Base-by-base conservation (phyloP, 2,888 invertebrate species). In the Perithous albicinctus region DNA sequence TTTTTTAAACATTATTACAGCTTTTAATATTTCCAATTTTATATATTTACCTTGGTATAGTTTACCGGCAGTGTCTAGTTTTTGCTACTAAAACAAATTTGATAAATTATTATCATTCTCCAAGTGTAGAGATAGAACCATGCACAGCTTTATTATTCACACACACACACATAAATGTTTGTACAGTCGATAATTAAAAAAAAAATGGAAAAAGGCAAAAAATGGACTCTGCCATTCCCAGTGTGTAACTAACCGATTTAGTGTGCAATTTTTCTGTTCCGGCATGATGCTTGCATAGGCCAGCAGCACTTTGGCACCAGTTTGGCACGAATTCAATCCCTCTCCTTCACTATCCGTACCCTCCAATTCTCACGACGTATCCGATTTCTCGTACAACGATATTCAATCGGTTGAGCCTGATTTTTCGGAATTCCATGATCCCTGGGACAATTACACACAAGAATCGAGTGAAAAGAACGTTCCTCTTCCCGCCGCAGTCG, bases 361-460 rank as follows among this genome's bases (percentile, higher is more conserved):
- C 78, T 67, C 84, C 43, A 54, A 15, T 54, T 41, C 32, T 69
- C 73, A 79, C 70, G 85, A 87, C 83, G 48, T 80, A 69, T 77
- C 87, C 32, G 54, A 87, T 76, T 75, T 86, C 56, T 84, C 70
- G 18, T 75, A 84, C 67, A 84, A 84, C 63, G 85, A 88, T 74
- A 74, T 81, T 67, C 76, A 80, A 76, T 15, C 84, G 78, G 78
- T 81, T 54, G 66, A 67, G 54, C 85, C 88, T 32, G 89, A 92
- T 85, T 91, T 91, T 86, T 89, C 90, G 84, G 93, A 93, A 85
- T 93, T 94, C 87, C 93, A 93, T 93, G 97, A 97, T 94, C 97
- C 97, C 74, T 97, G 97, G 97, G 95, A 96, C 87, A 94, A 95
- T 88, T 96, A 96, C 91, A 94, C 94, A 91, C 94, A 94, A 35